These are phyloP conservation scores for Hirundo rustica DNA, from an alignment of 2,797 vertebrate species.

Conservation along the genomic window DNA sequence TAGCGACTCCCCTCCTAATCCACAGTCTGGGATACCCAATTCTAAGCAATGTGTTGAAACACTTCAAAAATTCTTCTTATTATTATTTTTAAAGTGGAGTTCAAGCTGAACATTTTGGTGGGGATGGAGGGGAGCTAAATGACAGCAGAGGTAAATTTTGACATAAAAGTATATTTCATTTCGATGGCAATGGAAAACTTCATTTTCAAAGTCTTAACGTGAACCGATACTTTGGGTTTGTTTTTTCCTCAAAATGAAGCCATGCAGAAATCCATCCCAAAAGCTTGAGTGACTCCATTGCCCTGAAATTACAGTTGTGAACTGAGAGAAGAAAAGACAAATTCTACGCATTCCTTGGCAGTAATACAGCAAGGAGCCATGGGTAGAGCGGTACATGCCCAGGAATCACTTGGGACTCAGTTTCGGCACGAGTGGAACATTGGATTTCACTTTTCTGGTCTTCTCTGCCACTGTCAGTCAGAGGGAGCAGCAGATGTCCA, in stretches of 20 bases:
- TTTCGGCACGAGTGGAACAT: background rate
- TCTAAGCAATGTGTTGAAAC: background rate
- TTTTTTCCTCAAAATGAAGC: background rate
- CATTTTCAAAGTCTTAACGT: background rate
- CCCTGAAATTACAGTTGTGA: background rate
- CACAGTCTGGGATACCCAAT: background rate
- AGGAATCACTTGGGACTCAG: fast-evolving
- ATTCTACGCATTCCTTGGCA: background rate
- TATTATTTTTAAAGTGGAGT: background rate
- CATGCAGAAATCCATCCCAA: background rate
- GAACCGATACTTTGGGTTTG: background rate
- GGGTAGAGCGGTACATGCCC: background rate
- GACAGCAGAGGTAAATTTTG: background rate
- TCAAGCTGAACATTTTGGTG: background rate
- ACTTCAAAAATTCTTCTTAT: background rate
- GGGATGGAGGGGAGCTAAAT: background rate
- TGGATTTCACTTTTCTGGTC: background rate
- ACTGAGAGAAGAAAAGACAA: background rate
- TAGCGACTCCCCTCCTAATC: background rate
- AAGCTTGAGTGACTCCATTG: background rate
- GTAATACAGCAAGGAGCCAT: background rate
- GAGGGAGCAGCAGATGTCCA: background rate
- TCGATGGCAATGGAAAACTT: background rate
- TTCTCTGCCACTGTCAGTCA: background rate
- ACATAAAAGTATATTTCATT: background rate